phyloP scores from a whole-genome alignment of 2,113 vertebrate species.

The Hippocampus barbouri region DNA sequence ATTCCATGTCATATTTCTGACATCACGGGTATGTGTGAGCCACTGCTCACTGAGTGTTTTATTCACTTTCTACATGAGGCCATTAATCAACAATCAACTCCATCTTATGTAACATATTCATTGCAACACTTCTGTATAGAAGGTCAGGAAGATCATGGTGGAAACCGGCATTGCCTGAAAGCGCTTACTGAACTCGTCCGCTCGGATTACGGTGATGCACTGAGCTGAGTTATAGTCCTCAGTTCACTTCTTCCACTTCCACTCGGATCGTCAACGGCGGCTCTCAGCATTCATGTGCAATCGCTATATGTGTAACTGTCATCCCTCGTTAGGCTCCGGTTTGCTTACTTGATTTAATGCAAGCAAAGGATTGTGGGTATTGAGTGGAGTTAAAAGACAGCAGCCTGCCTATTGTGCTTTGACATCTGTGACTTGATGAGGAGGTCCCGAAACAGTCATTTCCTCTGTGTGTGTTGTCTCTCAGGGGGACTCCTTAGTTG shows the following conservation, averaged over 20 bases:
- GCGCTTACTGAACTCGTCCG: background rate
- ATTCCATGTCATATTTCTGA: too few species aligned
- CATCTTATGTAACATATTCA: background rate
- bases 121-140: background rate
- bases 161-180: background rate
- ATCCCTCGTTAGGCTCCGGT: background rate
- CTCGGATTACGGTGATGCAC: background rate
- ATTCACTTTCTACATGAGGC: too few species aligned
- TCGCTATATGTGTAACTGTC: background rate
- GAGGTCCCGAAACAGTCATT: constrained; percentile 42
- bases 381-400: constrained; percentile 4
- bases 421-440: constrained; percentile 39
- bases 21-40: too few species aligned
- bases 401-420: constrained; percentile 5
- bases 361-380: constrained; percentile 3
- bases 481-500: constrained; percentile 73
- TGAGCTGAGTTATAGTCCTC: background rate
- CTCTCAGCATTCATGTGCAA: background rate
- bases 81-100: background rate
- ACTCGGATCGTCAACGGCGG: background rate
- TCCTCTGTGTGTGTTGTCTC: constrained; percentile 51
- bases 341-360: constrained; percentile 2
- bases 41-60: background rate
- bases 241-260: constrained; percentile 3
- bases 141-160: background rate